Evolutionary conservation across 2,113 vertebrate species (phyloP).

Genomic region (Gavialis gangeticus): DNA sequence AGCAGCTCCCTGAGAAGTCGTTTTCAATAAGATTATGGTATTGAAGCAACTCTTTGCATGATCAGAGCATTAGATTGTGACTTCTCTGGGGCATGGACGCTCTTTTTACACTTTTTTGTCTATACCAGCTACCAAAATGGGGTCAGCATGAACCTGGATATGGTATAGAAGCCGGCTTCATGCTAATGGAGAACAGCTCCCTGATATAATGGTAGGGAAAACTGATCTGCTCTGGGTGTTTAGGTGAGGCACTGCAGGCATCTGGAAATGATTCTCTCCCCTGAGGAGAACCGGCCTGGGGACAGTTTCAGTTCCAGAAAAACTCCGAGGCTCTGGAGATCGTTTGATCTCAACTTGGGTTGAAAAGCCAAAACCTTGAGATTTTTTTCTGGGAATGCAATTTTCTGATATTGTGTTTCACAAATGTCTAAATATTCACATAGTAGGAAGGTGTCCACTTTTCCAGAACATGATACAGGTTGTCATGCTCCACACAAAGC

Average conservation of each 20-base stretch:
- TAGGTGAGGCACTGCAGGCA: neutral
- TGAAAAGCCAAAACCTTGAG: conserved; percentile 37
- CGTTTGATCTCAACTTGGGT: neutral
- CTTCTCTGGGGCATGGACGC: neutral
- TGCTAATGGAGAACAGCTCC: conserved; percentile 8
- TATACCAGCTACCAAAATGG: neutral
- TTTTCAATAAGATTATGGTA: neutral
- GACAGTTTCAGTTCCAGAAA: conserved; percentile 11
- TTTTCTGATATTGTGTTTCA: neutral
- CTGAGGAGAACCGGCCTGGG: conserved; percentile 31
- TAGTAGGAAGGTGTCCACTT: too few species aligned
- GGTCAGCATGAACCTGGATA: neutral
- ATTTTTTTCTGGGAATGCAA: neutral
- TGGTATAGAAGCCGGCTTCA: neutral
- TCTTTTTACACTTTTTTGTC: neutral
- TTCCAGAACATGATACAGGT: too few species aligned
- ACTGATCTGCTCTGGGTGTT: conserved; percentile 14
- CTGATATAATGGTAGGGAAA: conserved; percentile 12
- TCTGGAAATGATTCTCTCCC: neutral
- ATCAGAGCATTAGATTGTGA: neutral
- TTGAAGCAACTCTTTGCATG: neutral
- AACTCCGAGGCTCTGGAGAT: neutral
- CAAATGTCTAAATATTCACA: neutral
- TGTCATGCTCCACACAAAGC: too few species aligned
- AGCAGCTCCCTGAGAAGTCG: neutral